phyloP scores from a whole-genome alignment of 2,113 vertebrate genomes.

The Xyliphius kryptos region DNA sequence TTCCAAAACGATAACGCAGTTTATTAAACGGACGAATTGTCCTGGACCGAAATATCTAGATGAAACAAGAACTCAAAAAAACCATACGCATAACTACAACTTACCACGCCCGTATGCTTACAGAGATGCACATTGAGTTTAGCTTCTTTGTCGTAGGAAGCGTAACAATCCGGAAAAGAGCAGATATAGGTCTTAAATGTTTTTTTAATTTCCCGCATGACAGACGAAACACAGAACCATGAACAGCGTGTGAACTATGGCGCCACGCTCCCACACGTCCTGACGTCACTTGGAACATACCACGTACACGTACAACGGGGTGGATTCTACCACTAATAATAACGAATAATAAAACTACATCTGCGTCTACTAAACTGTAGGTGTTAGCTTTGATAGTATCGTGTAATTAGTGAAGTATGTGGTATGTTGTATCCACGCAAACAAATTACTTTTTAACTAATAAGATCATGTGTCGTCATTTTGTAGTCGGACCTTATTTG shows the following conservation, averaged over 20 bases:
- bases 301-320: not conserved
- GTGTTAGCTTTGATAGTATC: no score
- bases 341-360: no score
- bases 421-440: no score
- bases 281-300: conserved; percentile 10
- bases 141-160: conserved; percentile 68
- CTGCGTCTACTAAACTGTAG: no score
- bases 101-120: conserved; percentile 76
- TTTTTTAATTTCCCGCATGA: not conserved
- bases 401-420: no score
- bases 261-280: conserved; percentile 1
- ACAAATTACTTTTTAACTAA: no score
- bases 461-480: no score
- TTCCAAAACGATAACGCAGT: no score
- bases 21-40: no score
- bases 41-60: not conserved
- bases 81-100: not conserved
- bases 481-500: no score
- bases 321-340: not conserved
- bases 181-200: conserved; percentile 59
- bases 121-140: conserved; percentile 73
- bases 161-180: conserved; percentile 68
- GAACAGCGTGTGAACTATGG: not conserved
- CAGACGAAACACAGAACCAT: not conserved
- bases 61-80: not conserved